Percentiles rank a stretch among this genome's conserved stretches.
These are phyloP conservation scores for Athene cunicularia DNA, from an alignment of 2,113 vertebrate species.

Conservation along the genomic window DNA sequence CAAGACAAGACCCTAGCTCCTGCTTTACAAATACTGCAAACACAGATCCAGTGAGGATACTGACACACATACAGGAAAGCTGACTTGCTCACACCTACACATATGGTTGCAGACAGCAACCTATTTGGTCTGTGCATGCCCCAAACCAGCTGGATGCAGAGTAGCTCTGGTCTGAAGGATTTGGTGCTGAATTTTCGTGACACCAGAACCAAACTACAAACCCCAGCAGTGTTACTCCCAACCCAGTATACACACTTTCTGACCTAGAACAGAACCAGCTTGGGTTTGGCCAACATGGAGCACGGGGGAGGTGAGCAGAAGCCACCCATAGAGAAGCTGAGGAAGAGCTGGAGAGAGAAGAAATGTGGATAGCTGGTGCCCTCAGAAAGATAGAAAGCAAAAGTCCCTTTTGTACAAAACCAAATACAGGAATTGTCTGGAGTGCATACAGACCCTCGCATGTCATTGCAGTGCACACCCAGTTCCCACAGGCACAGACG, in stretches of 20 bases:
- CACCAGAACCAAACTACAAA: neutral
- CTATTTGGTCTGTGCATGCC: neutral
- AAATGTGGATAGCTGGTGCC: neutral
- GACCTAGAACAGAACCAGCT: neutral
- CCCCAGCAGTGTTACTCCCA: neutral
- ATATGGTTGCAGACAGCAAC: neutral
- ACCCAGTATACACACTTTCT: neutral
- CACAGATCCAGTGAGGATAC: neutral
- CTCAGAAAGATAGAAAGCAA: neutral
- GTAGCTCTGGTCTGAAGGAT: neutral
- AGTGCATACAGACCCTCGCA: slow-evolving; percentile 82
- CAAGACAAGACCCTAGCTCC: neutral
- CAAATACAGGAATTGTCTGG: neutral
- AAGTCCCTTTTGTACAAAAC: neutral
- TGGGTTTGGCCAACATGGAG: neutral
- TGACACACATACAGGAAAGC: neutral
- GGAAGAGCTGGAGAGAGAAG: neutral
- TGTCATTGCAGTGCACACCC: slow-evolving; percentile 98
- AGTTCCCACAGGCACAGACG: slow-evolving; percentile 97
- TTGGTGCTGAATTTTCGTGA: neutral
- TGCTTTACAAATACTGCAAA: neutral
- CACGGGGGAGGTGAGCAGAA: neutral
- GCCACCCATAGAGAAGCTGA: neutral
- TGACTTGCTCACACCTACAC: neutral
- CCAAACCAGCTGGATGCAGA: neutral